Conservation (phyloP, 2,797 vertebrate genomes). For the Liparis tanakae region DNA sequence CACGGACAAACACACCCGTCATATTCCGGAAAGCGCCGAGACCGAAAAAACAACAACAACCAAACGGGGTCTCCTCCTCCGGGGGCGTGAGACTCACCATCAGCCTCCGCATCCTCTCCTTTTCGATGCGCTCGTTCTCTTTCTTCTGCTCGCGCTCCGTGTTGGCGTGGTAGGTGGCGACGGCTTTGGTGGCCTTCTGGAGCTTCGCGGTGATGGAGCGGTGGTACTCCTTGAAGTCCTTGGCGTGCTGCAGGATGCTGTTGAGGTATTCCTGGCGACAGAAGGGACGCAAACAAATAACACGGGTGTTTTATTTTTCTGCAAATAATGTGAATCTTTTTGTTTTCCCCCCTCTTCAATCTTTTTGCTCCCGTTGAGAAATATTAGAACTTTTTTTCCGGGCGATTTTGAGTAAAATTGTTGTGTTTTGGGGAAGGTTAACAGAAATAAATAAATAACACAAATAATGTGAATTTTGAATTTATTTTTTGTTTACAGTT, state of each 20-base stretch:
- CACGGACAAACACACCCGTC: neutral
- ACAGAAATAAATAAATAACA: too few relatives aligned
- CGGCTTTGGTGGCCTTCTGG: conserved; percentile 95
- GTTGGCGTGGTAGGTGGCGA: conserved; percentile 96
- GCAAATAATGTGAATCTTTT: neutral
- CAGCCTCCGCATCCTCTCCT: conserved; percentile 95
- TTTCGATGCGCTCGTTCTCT: conserved; percentile 96
- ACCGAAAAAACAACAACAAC: neutral
- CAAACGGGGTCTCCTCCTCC: neutral
- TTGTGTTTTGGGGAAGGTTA: too few relatives aligned
- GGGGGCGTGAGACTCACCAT: conserved; percentile 85
- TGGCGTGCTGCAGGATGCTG: conserved; percentile 97
- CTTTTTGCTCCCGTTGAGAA: neutral
- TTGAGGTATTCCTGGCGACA: conserved; percentile 94
- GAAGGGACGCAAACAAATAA: conserved; percentile 2
- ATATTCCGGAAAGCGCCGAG: neutral
- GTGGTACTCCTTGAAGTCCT: conserved; percentile 98
- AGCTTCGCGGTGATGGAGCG: conserved; percentile 94
- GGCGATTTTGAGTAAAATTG: neutral
- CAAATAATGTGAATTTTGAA: too few relatives aligned
- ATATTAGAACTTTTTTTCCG: neutral
- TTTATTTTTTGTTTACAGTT: too few relatives aligned
- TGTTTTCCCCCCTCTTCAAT: neutral
- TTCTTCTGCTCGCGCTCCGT: conserved; percentile 98
- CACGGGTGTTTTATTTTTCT: neutral